Base-by-base conservation (phyloP, 2,113 vertebrate species). In the Paradoxurus hermaphroditus region DNA sequence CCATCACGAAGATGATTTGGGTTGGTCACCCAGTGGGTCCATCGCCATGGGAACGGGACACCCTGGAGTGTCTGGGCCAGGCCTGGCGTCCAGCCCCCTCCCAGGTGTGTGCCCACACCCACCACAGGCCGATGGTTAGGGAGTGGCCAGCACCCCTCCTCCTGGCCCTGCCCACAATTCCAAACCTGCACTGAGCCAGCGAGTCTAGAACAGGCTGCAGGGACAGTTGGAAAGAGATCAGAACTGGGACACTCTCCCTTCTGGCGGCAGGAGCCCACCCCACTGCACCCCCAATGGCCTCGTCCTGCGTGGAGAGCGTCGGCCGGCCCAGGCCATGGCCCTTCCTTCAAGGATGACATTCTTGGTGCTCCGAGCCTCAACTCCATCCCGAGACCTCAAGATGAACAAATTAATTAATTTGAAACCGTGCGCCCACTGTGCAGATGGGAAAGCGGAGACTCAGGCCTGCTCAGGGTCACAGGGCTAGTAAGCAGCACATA, bases 1-100 rank as follows among this genome's bases (percentile, higher is more conserved):
- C 78, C 87, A 53, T 85, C 59, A 90, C 92, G 87, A 78, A 62
- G 70, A 88, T 72, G 51, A 79, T 63, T 91, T 15, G 56, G 46
- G 39, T 44, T 84, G 59, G 82, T 90, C 84, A 73, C 36, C 0
- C 0, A 0, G n/a, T 73, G 75, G 62, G 73, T 62, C 78, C 34
- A n/a, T 97, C 1, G 0, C 79, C 81, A 78, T 72, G 75, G 94
- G 51, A 96, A 95, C 18, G 0, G 63, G 90, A 56, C 59, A 7
- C 77, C 77, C 94, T 10, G 2, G 79, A n/a, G 94, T 59, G 75
- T 44, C 44, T 41, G 39, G 7, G 34, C 49, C 31, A 59, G 86
- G 70, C 68, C 72, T 44, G 46, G 25, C 36, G 79, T 34, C 77
- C 13, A 2, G 39, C 27, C 34, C 6, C 49, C 62, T 79, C 51